Base-by-base conservation (phyloP, 1,140 invertebrate genomes). In the Atta colombica region DNA sequence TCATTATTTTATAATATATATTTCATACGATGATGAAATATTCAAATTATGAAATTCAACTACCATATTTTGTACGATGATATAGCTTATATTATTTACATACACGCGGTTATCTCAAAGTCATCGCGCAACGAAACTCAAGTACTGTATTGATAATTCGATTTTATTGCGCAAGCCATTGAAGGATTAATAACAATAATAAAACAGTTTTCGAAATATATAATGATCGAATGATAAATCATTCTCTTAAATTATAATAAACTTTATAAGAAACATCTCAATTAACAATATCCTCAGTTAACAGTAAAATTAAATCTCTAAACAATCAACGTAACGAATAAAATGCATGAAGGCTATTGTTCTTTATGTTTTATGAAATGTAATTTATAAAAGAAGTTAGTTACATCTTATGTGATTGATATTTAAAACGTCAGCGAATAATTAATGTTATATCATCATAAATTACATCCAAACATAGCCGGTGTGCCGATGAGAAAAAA, bases 401-500 rank as follows among this genome's bases (percentile, higher is more conserved):
- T 49, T 69, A 69, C 49, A 49, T 35, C 7, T 31, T 7, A 21
- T 28, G 14, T 8, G 18, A 81, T 55, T 28, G 12, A 65, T 49
- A 14, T 6, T 65, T 63, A 65, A 63, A 78, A 10, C 21, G 39
- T 65, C 61, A 14, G n/a, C 1, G 61, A 74, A 18, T 74, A 82
- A 72, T 49, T 82, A 82, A 80, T 49, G n/a, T 68, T 53, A 53
- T 18, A n/a, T 74, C 21, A 61, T n/a, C 25, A 18, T 61, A 82
- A 82, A 72, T 82, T 74, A 74, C 55, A 28, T 31, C 25, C 16
- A 53, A 51, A 78, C 10, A 14, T n/a, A 55, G 8, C 5, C 31
- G 31, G 25, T 45, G 31, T 3, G 25, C 0, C n/a, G 1, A 31
- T 21, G 2, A 74, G 35, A 49, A 82, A 81, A 25, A 74, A 25